Conservation (phyloP, 1,140 invertebrate species). For the Brachionus manjavacas region DNA sequence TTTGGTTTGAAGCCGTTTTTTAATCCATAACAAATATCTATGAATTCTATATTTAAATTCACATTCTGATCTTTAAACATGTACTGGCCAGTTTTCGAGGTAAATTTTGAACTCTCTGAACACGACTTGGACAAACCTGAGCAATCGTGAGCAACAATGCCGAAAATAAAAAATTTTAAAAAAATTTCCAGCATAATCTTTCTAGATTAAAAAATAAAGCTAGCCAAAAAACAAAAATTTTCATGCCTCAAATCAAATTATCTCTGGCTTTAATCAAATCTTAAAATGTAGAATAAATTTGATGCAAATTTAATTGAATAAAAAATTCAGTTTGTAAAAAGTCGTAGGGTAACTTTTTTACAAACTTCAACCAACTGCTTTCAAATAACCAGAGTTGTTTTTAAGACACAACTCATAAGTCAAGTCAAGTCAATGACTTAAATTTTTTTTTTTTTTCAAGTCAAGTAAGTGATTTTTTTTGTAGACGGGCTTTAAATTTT, state of each 20-base stretch:
- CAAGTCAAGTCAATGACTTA: too few species aligned
- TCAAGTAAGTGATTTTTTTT: too few species aligned
- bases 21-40: background rate
- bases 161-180: background rate
- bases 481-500: too few species aligned
- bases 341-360: too few species aligned
- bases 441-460: too few species aligned
- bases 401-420: too few species aligned
- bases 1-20: background rate
- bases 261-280: background rate
- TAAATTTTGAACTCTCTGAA: background rate
- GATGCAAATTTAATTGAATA: background rate
- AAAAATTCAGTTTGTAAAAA: background rate
- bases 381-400: too few species aligned
- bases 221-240: background rate
- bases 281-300: background rate
- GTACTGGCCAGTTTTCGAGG: background rate
- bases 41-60: conserved; percentile 30
- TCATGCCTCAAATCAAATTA: background rate
- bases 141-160: background rate
- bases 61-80: background rate
- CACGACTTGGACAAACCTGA: background rate
- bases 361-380: too few species aligned
- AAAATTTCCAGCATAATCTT: background rate
- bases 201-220: background rate